Percentiles rank a stretch among this genome's conserved stretches.
Conservation (phyloP, 1,140 invertebrate genomes). For the Phortica variegata region DNA sequence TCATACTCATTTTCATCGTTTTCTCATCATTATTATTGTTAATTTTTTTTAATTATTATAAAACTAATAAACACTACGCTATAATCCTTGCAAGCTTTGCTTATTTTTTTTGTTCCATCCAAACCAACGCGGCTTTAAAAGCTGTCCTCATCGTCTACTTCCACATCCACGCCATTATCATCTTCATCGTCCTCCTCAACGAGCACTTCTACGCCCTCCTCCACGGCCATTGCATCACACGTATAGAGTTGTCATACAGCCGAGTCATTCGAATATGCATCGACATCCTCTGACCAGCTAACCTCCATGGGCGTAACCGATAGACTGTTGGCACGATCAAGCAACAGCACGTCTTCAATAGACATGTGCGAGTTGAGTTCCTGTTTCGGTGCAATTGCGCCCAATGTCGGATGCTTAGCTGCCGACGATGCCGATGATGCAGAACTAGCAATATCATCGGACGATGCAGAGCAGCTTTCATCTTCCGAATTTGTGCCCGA, state of each 20-base stretch:
- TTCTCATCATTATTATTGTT: too few relatives aligned
- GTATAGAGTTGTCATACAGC: not conserved
- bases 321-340: slow-evolving; percentile 38
- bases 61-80: not conserved
- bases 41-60: too few relatives aligned
- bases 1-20: too few relatives aligned
- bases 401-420: slow-evolving; percentile 1
- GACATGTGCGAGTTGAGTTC: slow-evolving; percentile 44
- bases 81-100: slow-evolving; percentile 26
- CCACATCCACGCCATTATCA: slow-evolving; percentile 38
- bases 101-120: slow-evolving; percentile 36
- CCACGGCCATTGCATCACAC: slow-evolving; percentile 1
- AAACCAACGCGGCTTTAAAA: slow-evolving; percentile 33
- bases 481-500: slow-evolving; percentile 62
- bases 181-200: slow-evolving; percentile 33
- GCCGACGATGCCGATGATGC: slow-evolving; percentile 37
- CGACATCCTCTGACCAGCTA: slow-evolving; percentile 58
- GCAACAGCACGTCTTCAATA: slow-evolving; percentile 45
- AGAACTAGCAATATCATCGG: slow-evolving; percentile 44
- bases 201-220: slow-evolving; percentile 20
- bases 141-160: slow-evolving; percentile 45
- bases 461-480: slow-evolving; percentile 58
- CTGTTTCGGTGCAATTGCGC: slow-evolving; percentile 23
- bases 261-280: slow-evolving; percentile 14
- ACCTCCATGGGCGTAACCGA: slow-evolving; percentile 58